Base-by-base conservation (phyloP, 2,888 invertebrate genomes). In the Ectemnius lituratus region DNA sequence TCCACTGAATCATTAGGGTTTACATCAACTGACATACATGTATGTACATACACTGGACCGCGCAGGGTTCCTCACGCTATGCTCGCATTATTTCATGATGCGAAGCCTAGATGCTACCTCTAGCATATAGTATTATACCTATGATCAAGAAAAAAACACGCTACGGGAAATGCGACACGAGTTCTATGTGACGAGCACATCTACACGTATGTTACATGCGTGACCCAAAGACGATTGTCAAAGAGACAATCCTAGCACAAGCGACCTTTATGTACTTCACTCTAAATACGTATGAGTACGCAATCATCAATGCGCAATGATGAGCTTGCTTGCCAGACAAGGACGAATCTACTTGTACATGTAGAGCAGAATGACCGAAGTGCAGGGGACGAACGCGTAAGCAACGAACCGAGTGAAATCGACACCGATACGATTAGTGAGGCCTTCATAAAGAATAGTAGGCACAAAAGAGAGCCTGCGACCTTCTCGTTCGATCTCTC, bases 321-420 rank as follows among this genome's bases (percentile, higher is more conserved):
- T 37, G 37, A 37, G 37, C 6, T 37, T 37, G 37, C 8, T 6
- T 8, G 37, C 5, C n/a, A 18, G 52, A 5, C 16, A 52, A 6
- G 16, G 37, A 37, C 37, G 37, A 37, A 11, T 37, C 37, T 85
- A 88, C 57, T 86, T 89, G 77, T 88, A 89, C 75, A 85, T 73
- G 67, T 87, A 88, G n/a, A 89, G 67, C 20, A 89, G 73, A 27
- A 89, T 74, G 37, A 87, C 82, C 18, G 90, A 89, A 45, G 88
- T 82, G 69, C 89, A 86, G 4, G 90, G 89, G 2, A 90, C 85
- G 67, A 88, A 80, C 47, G 85, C 85, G 70, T 87, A 89, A 20
- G 86, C 87, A 13, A 87, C 80, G 16, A 88, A 69, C 69, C 81
- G 82, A 8, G 87, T 87, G 23, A 89, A 84, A 71, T 88, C 86